Base-by-base conservation (phyloP, 2,113 vertebrate species). In the Eretmochelys imbricata region DNA sequence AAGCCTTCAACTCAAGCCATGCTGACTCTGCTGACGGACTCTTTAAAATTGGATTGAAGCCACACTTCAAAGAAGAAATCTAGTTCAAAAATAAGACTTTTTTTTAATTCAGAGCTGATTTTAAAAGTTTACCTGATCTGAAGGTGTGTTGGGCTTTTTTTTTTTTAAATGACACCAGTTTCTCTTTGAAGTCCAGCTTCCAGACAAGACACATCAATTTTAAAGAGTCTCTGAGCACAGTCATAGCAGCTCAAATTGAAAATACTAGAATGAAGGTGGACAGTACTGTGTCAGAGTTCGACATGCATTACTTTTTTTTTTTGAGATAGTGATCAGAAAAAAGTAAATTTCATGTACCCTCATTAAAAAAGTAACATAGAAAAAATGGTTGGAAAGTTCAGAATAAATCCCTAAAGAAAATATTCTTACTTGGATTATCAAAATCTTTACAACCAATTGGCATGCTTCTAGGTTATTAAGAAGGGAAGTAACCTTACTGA, bases 101-200 rank as follows among this genome's bases (percentile, higher is more conserved):
- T 35, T 49, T 76, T 50, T 31, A 48, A 91, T 93, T 96, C 89
- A 95, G 76, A 91, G 8, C 0, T 2, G 78, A 96, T n/a, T 97
- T 97, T 96, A 96, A 96, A 98, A 97, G 76, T 98, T 98, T 97
- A 91, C 88, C 38, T 97, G 94, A 98, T 97, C 88, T 90, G 92
- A 97, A 96, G 48, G 24, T 85, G 31, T 69, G 82, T 8, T 82
- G 49, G 19, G 42, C 31, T 1, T 2, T 48, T 93, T 94, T 95
- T 90, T 16, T 90, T 78, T 88, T 51, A 94, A 93, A 97, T 97
- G 88, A 95, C 95, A 97, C 10, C 5, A 10, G 10, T 94, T 97
- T 96, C 17, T 59, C 92, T 98, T 98, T 98, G 97, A 98, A 98
- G 95, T 97, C 81, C 86, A 93, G 55, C 82, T 95, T 94, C 84